phyloP scores from a whole-genome alignment of 2,888 invertebrate species.

The Eurytoma californica region DNA sequence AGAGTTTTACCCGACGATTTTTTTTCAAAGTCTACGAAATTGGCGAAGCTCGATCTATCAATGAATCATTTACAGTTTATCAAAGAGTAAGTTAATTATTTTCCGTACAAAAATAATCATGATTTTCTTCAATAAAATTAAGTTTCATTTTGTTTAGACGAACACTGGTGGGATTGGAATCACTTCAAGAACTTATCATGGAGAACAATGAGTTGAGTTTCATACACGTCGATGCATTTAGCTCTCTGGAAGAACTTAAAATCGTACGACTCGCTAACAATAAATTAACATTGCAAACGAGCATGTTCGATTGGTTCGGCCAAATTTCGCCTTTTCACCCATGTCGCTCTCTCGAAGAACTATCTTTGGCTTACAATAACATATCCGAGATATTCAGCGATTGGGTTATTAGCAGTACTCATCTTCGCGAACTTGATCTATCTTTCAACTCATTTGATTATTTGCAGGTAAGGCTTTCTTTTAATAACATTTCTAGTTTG shows the following conservation, averaged over 20 bases:
- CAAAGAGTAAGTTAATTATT: constrained; percentile 76
- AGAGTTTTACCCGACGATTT: constrained; percentile 78
- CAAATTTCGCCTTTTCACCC: constrained; percentile 78
- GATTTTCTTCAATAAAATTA: not conserved
- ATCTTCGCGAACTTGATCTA: constrained; percentile 81
- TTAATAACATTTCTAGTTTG: not conserved
- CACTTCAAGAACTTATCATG: constrained; percentile 76
- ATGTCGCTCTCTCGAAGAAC: constrained; percentile 76
- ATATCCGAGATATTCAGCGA: constrained; percentile 80
- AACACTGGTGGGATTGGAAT: constrained; percentile 71
- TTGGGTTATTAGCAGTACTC: constrained; percentile 78
- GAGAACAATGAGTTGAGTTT: constrained; percentile 75
- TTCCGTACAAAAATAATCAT: not conserved
- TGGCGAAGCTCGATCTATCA: constrained; percentile 80
- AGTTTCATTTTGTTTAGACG: constrained; percentile 46
- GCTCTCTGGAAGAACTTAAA: constrained; percentile 76
- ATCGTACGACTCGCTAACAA: constrained; percentile 78
- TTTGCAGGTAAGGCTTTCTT: constrained; percentile 76
- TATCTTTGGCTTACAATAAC: constrained; percentile 81
- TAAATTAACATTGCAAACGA: constrained; percentile 72
- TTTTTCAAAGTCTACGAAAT: constrained; percentile 77
- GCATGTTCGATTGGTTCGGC: constrained; percentile 63
- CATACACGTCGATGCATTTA: constrained; percentile 76
- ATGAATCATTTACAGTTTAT: constrained; percentile 80
- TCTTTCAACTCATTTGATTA: constrained; percentile 80